A percentile compares a stretch with the other conserved stretches of the same genome.
These are phyloP conservation scores for Apocrypta bakeri DNA, from an alignment of 1,140 invertebrate genomes.

Conservation along the genomic window DNA sequence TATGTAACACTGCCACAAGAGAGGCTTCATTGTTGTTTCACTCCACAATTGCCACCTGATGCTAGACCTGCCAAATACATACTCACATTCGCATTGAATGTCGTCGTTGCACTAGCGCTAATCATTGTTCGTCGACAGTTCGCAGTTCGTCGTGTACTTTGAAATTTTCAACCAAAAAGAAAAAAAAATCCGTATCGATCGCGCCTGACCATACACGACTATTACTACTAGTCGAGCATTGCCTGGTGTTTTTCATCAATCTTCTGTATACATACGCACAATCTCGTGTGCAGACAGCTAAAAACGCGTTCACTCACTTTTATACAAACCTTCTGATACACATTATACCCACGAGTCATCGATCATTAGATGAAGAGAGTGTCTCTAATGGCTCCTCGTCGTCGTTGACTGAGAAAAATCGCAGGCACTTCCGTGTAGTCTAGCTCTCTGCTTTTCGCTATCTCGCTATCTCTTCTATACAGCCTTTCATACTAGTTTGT, in stretches of 20 bases:
- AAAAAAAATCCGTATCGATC: no score
- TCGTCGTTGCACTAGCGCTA: no score
- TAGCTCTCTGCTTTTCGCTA: neutral
- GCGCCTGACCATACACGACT: neutral
- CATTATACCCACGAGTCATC: constrained; percentile 61
- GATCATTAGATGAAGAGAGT: constrained; percentile 59
- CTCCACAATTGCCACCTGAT: neutral
- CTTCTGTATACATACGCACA: neutral
- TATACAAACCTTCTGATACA: neutral
- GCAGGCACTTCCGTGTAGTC: constrained; percentile 61
- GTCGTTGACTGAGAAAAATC: constrained; percentile 65
- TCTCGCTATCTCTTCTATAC: neutral
- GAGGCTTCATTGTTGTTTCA: neutral
- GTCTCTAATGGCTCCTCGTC: constrained; percentile 62
- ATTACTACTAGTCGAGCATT: neutral
- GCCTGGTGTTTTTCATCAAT: neutral
- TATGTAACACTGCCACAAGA: neutral
- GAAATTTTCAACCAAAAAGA: no score
- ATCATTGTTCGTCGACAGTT: no score
- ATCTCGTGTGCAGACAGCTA: neutral
- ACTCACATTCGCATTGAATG: no score
- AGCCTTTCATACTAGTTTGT: no score
- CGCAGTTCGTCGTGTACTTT: no score
- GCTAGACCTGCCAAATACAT: no score
- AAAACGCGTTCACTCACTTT: neutral